These are phyloP conservation scores for Ectropis crepuscularia DNA, from an alignment of 2,888 invertebrate genomes.

Conservation along the genomic window DNA sequence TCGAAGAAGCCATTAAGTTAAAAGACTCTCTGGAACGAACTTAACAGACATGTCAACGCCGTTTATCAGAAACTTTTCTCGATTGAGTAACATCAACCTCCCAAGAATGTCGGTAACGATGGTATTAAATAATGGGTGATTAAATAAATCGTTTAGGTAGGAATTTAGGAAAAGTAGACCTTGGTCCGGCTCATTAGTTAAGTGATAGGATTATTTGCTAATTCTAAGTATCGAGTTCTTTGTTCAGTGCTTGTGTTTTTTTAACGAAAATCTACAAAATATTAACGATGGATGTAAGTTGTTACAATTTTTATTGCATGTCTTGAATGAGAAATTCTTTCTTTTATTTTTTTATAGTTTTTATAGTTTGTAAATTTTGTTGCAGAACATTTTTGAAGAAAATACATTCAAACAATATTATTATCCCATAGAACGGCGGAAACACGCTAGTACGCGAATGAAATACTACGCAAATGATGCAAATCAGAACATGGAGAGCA, in stretches of 20 bases:
- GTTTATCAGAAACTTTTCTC: too few species aligned
- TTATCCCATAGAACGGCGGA: conserved; percentile 87
- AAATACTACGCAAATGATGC: conserved; percentile 4
- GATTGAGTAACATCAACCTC: too few species aligned
- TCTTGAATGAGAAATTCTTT: too few species aligned
- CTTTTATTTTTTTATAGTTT: too few species aligned
- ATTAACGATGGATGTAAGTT: too few species aligned
- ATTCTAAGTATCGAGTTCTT: conserved; percentile 4
- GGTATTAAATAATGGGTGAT: background rate
- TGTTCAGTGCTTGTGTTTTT: conserved; percentile 10
- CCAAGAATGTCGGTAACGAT: background rate
- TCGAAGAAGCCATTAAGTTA: too few species aligned
- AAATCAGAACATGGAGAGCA: conserved; percentile 1
- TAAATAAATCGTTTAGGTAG: background rate
- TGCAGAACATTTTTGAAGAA: too few species aligned
- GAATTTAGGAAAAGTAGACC: conserved; percentile 5
- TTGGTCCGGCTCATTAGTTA: conserved; percentile 6
- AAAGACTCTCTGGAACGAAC: too few species aligned
- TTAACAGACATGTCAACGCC: too few species aligned
- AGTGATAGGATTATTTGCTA: conserved; percentile 9
- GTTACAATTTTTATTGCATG: too few species aligned
- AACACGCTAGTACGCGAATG: conserved; percentile 2
- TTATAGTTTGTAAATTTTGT: too few species aligned
- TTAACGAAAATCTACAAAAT: conserved; percentile 7
- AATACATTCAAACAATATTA: too few species aligned